Conservation (phyloP, 1,140 invertebrate species). For the Solenopsis fugax region DNA sequence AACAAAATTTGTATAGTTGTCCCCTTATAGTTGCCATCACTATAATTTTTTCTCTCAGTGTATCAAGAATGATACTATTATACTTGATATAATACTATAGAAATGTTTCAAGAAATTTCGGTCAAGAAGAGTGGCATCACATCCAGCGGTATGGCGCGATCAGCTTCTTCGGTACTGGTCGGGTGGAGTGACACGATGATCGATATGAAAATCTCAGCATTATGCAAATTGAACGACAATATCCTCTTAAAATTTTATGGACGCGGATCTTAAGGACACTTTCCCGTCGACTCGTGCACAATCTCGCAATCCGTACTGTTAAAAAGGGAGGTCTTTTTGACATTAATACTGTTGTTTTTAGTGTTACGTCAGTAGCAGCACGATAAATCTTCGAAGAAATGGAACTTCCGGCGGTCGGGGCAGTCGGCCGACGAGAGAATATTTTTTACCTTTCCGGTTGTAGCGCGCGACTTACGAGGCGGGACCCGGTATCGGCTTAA, state of each 20-base stretch:
- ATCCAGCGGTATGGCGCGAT: not conserved
- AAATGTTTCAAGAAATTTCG: not conserved
- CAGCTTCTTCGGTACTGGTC: not conserved
- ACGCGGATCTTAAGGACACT: not conserved
- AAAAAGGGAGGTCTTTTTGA: not conserved
- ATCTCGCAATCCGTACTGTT: not conserved
- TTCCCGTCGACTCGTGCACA: not conserved
- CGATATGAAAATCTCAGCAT: conserved; percentile 37
- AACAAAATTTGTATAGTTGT: too few relatives aligned
- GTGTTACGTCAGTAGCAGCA: not conserved
- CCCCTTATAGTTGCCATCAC: too few relatives aligned
- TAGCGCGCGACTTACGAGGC: conserved; percentile 44
- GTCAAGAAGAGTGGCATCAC: not conserved
- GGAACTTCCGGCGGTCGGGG: conserved; percentile 15
- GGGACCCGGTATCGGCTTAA: conserved; percentile 62
- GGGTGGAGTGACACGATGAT: conserved; percentile 26
- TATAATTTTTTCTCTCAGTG: too few relatives aligned
- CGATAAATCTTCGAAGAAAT: conserved; percentile 44
- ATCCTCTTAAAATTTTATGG: conserved; percentile 28
- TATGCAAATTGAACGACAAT: conserved; percentile 38
- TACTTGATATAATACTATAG: not conserved
- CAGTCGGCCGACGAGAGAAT: conserved; percentile 22
- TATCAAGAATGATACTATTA: not conserved
- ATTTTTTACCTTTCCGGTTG: conserved; percentile 59
- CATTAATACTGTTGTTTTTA: conserved; percentile 8